These are phyloP conservation scores for Anarsia innoxiella DNA, from an alignment of 2,888 invertebrate species.

Conservation along the genomic window DNA sequence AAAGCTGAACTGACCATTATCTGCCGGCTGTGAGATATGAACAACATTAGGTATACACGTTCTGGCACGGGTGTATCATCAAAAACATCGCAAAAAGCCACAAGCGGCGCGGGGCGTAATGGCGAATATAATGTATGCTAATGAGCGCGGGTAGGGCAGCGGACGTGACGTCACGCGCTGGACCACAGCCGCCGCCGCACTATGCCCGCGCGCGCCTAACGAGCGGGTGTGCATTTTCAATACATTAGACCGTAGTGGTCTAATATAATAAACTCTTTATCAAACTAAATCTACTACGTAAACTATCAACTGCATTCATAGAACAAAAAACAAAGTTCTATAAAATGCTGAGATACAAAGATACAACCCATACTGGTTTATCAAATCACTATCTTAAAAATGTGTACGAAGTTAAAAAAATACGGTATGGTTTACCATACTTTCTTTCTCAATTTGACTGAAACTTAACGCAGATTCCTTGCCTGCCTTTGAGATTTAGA, in stretches of 20 bases:
- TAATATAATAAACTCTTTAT: no score
- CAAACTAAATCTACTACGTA: no score
- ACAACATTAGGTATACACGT: slow-evolving; percentile 31
- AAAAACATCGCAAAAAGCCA: slow-evolving; percentile 58
- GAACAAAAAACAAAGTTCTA: no score
- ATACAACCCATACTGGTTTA: no score
- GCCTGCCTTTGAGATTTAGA: slow-evolving; percentile 17
- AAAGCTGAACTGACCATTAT: slow-evolving; percentile 25
- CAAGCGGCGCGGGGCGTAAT: slow-evolving; percentile 58
- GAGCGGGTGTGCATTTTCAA: slow-evolving; percentile 66
- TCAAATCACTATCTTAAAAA: no score
- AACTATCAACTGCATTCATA: no score
- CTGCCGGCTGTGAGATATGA: slow-evolving; percentile 30
- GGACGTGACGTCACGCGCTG: slow-evolving; percentile 69
- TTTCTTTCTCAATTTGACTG: no score
- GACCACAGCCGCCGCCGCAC: slow-evolving; percentile 60
- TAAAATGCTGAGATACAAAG: no score
- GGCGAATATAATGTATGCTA: slow-evolving; percentile 72
- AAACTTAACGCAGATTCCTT: no score
- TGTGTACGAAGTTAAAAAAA: no score
- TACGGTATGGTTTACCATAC: no score
- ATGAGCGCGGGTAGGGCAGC: slow-evolving; percentile 58
- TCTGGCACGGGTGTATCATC: slow-evolving; percentile 41
- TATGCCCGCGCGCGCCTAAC: slow-evolving; percentile 54
- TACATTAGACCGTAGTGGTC: no score